phyloP scores from a whole-genome alignment of 35 echinoderm and acorn worm genomes.

The Lytechinus pictus region DNA sequence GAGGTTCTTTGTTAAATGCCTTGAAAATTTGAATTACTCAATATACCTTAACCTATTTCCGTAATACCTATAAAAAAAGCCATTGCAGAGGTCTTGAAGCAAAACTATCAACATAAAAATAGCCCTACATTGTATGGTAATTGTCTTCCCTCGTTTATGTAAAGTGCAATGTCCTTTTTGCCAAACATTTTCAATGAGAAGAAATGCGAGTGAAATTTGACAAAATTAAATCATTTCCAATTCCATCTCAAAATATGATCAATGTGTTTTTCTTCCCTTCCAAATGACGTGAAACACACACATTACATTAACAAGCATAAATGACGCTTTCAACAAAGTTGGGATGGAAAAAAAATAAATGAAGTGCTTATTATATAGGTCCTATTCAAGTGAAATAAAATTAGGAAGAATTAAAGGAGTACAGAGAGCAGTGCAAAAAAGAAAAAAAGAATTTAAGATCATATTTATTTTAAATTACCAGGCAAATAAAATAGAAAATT shows the following conservation, averaged over 20 bases:
- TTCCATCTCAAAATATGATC: neutral
- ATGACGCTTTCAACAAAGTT: neutral
- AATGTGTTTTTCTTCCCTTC: conserved; percentile 1
- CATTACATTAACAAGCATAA: neutral
- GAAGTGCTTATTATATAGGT: neutral
- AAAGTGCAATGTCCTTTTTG: neutral
- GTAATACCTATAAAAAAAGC: neutral
- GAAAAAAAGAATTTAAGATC: too few relatives aligned
- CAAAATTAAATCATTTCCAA: neutral
- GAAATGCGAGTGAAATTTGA: neutral
- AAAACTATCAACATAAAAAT: neutral
- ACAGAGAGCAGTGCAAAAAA: neutral
- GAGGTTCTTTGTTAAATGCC: too few relatives aligned
- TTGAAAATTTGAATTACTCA: too few relatives aligned
- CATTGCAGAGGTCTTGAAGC: neutral
- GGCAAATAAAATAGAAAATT: too few relatives aligned
- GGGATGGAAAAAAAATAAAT: neutral
- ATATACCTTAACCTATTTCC: too few relatives aligned
- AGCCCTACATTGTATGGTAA: neutral
- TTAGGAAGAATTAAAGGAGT: neutral
- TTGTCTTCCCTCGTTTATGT: neutral
- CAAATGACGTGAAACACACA: neutral
- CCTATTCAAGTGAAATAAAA: neutral
- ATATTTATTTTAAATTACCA: too few relatives aligned
- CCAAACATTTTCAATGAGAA: neutral